phyloP scores from a whole-genome alignment of 1,140 invertebrate species.

The Drosophila watanabei region DNA sequence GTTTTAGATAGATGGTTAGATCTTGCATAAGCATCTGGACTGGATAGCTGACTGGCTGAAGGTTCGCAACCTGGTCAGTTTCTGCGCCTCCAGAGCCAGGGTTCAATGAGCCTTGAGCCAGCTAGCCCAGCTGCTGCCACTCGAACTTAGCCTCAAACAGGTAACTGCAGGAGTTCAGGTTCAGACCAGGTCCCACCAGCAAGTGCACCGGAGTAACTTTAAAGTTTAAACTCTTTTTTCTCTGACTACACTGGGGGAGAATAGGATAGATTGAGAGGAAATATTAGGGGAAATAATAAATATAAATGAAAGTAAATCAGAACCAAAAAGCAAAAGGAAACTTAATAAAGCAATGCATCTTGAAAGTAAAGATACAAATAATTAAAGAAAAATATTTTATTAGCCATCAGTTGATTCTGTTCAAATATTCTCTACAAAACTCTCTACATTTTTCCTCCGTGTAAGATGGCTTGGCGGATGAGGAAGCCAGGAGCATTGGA shows the following conservation, averaged over 20 bases:
- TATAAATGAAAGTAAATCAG: too few species aligned
- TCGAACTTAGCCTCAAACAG: conserved; percentile 37
- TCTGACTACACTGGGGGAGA: background rate
- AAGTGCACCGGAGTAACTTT: conserved; percentile 32
- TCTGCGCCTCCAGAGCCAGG: background rate
- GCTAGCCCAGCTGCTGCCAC: conserved; percentile 11
- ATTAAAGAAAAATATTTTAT: too few species aligned
- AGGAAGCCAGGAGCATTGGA: conserved; percentile 1
- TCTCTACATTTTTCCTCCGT: background rate
- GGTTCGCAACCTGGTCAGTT: conserved; percentile 28
- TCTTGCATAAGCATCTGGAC: conserved; percentile 49
- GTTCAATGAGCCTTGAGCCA: conserved; percentile 56
- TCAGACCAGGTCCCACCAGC: conserved; percentile 26
- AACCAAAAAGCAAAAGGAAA: background rate
- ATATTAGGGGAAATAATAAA: background rate
- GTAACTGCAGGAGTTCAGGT: conserved; percentile 56
- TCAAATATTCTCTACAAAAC: too few species aligned
- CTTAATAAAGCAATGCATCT: background rate
- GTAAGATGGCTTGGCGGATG: background rate
- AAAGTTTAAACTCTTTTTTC: conserved; percentile 11
- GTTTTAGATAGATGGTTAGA: conserved; percentile 42
- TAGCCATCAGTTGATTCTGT: too few species aligned
- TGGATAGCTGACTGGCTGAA: conserved; percentile 1
- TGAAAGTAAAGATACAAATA: background rate
- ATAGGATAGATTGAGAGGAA: fast-evolving